Percentiles rank a stretch among this genome's conserved stretches.
Conservation (phyloP, 2,113 vertebrate genomes). For the Rana temporaria region DNA sequence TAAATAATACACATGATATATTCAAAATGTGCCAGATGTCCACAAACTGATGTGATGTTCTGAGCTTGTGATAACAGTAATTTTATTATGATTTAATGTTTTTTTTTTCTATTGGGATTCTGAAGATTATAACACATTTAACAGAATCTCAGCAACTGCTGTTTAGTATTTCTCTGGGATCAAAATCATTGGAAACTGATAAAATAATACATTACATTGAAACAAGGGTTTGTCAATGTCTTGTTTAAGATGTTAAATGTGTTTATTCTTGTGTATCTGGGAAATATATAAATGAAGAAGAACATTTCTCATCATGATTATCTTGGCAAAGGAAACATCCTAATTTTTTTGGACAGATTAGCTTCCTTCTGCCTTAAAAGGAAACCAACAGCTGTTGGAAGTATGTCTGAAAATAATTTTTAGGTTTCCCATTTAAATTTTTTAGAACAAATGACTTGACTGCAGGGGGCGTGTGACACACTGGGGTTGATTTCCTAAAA, state of each 20-base stretch:
- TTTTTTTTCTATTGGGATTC: constrained; percentile 30
- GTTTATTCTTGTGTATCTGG: constrained; percentile 35
- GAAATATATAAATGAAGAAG: background rate
- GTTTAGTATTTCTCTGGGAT: constrained; percentile 30
- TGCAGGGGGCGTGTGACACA: no score
- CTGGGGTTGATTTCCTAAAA: no score
- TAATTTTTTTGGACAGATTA: background rate
- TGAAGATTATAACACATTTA: background rate
- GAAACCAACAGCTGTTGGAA: background rate
- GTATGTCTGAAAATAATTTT: no score
- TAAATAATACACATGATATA: constrained; percentile 15
- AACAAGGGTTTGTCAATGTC: background rate
- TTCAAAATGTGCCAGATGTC: constrained; percentile 37
- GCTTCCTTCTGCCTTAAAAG: background rate
- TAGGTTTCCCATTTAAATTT: no score
- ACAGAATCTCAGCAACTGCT: background rate
- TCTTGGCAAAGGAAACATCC: background rate
- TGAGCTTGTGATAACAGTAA: background rate
- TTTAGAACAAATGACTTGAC: no score
- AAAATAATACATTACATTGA: constrained; percentile 6
- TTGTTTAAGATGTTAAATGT: background rate
- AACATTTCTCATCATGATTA: constrained; percentile 23
- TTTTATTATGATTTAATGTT: constrained; percentile 9
- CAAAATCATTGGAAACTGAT: background rate
- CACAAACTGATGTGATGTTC: background rate